phyloP scores from a whole-genome alignment of 2,797 vertebrate genomes.

The Falco novaeseelandiae region DNA sequence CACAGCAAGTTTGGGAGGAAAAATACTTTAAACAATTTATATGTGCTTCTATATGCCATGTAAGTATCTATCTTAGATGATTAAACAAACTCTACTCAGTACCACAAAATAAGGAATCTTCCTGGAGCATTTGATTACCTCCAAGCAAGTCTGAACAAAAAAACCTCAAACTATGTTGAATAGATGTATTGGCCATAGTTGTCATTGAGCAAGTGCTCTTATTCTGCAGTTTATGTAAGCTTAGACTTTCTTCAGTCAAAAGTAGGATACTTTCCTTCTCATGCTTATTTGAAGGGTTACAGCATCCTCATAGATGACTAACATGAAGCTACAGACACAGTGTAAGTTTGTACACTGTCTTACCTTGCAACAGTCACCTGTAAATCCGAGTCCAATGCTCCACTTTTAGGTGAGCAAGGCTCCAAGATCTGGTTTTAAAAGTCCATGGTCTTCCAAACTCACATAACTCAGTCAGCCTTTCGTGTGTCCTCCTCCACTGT shows the following conservation, averaged over 20 bases:
- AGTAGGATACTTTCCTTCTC: not conserved
- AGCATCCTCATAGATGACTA: not conserved
- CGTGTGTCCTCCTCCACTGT: not conserved
- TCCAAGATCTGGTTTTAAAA: not conserved
- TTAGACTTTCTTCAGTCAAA: not conserved
- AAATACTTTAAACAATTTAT: not conserved
- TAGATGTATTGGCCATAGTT: not conserved
- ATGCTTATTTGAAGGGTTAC: not conserved
- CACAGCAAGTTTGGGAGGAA: not conserved
- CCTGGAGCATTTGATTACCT: not conserved
- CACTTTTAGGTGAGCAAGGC: not conserved
- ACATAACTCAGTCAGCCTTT: fast-evolving
- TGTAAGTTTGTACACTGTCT: not conserved
- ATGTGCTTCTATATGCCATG: not conserved
- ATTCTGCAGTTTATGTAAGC: not conserved
- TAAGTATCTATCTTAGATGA: not conserved
- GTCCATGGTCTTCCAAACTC: fast-evolving
- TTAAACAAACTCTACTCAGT: not conserved
- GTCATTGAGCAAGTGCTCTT: not conserved
- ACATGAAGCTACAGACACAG: not conserved
- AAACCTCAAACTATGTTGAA: not conserved
- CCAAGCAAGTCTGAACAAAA: not conserved
- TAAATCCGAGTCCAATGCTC: not conserved
- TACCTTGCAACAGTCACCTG: not conserved
- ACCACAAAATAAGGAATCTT: not conserved